Base-by-base conservation (phyloP, 2,113 vertebrate species). In the Coturnix japonica region DNA sequence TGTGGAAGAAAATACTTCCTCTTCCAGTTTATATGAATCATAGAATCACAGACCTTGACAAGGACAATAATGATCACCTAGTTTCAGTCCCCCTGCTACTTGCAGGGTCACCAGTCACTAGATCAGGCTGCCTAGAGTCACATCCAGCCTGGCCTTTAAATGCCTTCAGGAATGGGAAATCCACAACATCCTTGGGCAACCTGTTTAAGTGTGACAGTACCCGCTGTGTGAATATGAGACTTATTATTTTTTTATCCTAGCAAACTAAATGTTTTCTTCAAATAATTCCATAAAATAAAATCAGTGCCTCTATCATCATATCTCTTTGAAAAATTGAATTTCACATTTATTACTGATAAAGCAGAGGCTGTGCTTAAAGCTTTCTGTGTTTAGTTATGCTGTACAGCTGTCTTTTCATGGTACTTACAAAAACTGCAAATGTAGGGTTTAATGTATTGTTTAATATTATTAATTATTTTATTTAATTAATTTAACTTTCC, bases 231-330 rank as follows among this genome's bases (percentile, higher is more conserved):
- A 46, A 46, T 46, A 46, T 78, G 47, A 75, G 75, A 51, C 28
- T 92, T 89, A 59, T 91, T 95, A 88, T 88, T 73, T 78, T 81
- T 73, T 78, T 81, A 75, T 78, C 73, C 75, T 78, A 75, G 35
- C 15, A 72, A 94, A 83, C 57, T 90, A 75, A 94, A 91, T 81
- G 25, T 46, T 66, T 64, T 85, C 72, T 85, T 53, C 23, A 91
- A 89, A 70, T 71, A 46, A 19, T 86, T 95, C 81, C 44, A 74
- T 65, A 64, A 18, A 72, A 61, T 81, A 84, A 72, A 91, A 90
- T 31, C 83, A 25, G 61, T 95, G 82, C 47, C 35, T 74, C 4
- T 90, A 26, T 51, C 53, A 86, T 77, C 75, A 39, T 53, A 30
- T 44, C 47, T 83, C 81, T 91, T 23, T 77, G 44, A n/a, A 90